These are phyloP conservation scores for Drosophila parabipectinata DNA, from an alignment of 1,140 invertebrate species.

Conservation along the genomic window DNA sequence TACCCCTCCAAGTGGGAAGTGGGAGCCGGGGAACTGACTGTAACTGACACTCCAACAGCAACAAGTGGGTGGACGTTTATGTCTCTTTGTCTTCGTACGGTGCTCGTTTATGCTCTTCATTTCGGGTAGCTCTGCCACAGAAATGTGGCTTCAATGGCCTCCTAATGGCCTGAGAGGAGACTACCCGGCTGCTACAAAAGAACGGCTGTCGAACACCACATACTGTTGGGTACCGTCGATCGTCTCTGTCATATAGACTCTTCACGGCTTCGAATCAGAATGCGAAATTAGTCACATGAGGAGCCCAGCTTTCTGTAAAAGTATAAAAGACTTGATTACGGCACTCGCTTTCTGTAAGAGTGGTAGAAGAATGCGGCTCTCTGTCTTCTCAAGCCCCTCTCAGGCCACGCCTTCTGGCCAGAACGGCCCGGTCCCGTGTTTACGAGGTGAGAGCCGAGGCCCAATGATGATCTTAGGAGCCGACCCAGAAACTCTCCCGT, in stretches of 20 bases:
- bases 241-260: too few relatives aligned
- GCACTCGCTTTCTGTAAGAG: too few relatives aligned
- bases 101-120: slow-evolving; percentile 36
- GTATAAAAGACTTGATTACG: too few relatives aligned
- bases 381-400: background rate
- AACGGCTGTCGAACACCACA: background rate
- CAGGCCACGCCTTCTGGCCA: slow-evolving; percentile 60
- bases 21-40: slow-evolving; percentile 9
- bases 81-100: slow-evolving; percentile 71
- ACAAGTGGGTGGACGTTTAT: slow-evolving; percentile 81
- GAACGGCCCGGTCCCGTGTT: slow-evolving; percentile 17
- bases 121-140: slow-evolving; percentile 50
- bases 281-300: too few relatives aligned
- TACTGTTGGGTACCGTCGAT: too few relatives aligned
- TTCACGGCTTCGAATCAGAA: too few relatives aligned
- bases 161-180: background rate
- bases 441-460: slow-evolving; percentile 52
- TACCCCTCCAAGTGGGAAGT: slow-evolving; percentile 17
- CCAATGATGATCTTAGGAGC: slow-evolving; percentile 42
- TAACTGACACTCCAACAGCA: slow-evolving; percentile 80
- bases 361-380: slow-evolving; percentile 3
- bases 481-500: slow-evolving; percentile 10
- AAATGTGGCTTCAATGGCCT: slow-evolving; percentile 40
- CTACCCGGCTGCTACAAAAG: too few relatives aligned
- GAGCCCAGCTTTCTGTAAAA: too few relatives aligned